A percentile compares a stretch with the other conserved stretches of the same genome.
phyloP scores from a whole-genome alignment of 2,113 vertebrate species.

The Pitta sordida region DNA sequence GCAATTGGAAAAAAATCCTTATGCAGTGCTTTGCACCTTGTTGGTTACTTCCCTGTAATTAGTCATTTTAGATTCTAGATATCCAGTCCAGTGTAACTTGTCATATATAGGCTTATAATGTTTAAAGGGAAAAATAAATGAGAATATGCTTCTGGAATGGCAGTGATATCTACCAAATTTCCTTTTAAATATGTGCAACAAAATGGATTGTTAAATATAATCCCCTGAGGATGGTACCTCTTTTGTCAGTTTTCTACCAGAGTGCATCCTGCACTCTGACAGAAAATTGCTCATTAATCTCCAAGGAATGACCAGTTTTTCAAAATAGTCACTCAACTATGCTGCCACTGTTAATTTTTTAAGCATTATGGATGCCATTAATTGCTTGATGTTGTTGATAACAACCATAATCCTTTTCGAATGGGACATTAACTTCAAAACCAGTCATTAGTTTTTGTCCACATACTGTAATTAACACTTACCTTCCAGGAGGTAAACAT shows the following conservation, averaged over 20 bases:
- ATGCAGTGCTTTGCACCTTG: background rate
- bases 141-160: conserved; percentile 37
- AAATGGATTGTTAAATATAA: conserved; percentile 42
- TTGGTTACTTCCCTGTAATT: background rate
- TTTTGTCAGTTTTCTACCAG: conserved; percentile 60
- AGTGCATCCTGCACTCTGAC: conserved; percentile 41
- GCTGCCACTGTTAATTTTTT: conserved; percentile 21
- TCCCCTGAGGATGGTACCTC: conserved; percentile 8
- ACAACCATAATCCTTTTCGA: background rate
- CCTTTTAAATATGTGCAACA: conserved; percentile 44
- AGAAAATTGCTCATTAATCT: conserved; percentile 67
- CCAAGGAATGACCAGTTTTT: conserved; percentile 54
- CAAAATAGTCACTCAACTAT: conserved; percentile 32
- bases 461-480: conserved; percentile 38
- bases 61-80: background rate
- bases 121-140: conserved; percentile 41
- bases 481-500: background rate
- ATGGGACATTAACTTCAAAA: conserved; percentile 42
- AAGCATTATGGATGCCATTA: conserved; percentile 39
- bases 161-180: conserved; percentile 28
- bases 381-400: conserved; percentile 49
- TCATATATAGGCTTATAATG: conserved; percentile 12
- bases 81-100: background rate
- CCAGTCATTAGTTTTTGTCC: conserved; percentile 1
- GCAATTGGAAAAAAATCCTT: background rate